A percentile compares a stretch with the other conserved stretches of the same genome.
These are phyloP conservation scores for Sciurus niger DNA, from an alignment of 2,113 vertebrate genomes.

Conservation along the genomic window DNA sequence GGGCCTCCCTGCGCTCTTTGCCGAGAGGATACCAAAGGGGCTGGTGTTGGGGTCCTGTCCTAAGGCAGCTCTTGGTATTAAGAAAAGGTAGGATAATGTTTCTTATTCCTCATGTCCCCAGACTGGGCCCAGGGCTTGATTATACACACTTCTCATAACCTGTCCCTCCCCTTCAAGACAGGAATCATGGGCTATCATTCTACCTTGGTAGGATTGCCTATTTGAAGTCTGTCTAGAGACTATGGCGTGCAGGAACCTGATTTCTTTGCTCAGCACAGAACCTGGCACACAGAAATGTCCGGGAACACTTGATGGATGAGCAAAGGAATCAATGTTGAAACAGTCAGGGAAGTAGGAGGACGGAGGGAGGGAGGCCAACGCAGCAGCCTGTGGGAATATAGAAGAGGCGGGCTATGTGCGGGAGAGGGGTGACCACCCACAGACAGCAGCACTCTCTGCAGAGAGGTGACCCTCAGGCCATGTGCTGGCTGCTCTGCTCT, in stretches of 20 bases:
- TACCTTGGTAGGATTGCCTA: rapidly evolving
- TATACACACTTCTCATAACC: neutral
- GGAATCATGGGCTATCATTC: neutral
- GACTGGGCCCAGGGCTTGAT: neutral
- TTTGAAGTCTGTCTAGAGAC: neutral
- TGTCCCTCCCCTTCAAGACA: neutral
- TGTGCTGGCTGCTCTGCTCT: neutral
- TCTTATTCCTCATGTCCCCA: neutral
- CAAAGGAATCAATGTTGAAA: neutral
- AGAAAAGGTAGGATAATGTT: neutral
- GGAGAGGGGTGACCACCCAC: too few relatives aligned
- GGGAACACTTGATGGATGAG: neutral
- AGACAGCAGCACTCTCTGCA: neutral
- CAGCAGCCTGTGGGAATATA: neutral
- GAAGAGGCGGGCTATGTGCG: neutral
- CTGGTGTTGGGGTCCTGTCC: neutral
- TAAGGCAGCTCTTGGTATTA: neutral
- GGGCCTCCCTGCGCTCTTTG: neutral
- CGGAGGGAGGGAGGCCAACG: neutral
- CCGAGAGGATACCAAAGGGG: neutral
- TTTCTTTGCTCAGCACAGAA: neutral
- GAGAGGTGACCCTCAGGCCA: neutral
- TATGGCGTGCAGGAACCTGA: rapidly evolving
- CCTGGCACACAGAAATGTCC: neutral
- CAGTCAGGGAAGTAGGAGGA: neutral